A percentile compares a stretch with the other conserved stretches of the same genome.
Conservation (phyloP, 2,888 invertebrate genomes). For the Celastrina argiolus region DNA sequence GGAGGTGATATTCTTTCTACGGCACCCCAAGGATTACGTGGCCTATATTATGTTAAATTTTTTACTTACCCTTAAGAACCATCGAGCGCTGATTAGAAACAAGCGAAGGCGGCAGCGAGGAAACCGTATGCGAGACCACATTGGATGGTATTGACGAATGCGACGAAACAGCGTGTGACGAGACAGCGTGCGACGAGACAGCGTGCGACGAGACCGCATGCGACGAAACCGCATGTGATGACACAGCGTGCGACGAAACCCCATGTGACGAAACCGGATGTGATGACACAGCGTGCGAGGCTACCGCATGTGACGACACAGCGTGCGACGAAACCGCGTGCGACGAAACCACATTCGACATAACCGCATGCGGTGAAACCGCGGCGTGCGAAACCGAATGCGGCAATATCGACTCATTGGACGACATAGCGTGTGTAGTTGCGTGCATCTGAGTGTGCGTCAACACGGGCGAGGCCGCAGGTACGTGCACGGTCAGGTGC, state of each 20-base stretch:
- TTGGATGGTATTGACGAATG: background rate
- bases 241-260: background rate
- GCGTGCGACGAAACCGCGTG: conserved; percentile 9
- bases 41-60: background rate
- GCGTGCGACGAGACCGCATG: background rate
- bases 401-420: background rate
- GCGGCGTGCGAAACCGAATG: conserved; percentile 1
- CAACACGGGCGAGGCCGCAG: background rate
- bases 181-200: no score
- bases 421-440: background rate
- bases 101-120: background rate
- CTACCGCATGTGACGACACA: background rate
- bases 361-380: background rate
- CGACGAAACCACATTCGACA: background rate
- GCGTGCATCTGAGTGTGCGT: conserved; percentile 1
- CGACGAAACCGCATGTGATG: background rate
- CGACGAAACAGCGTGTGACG: conserved; percentile 12
- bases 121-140: background rate
- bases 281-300: background rate
- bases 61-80: background rate
- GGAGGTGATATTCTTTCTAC: no score
- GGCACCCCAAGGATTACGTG: no score
- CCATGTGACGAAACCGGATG: background rate
- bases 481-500: background rate
- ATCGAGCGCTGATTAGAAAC: background rate